Evolutionary conservation across 1,140 invertebrate species (phyloP), one percentile per base, ranked within the genome.

Genomic region (Drosophila rufa): DNA sequence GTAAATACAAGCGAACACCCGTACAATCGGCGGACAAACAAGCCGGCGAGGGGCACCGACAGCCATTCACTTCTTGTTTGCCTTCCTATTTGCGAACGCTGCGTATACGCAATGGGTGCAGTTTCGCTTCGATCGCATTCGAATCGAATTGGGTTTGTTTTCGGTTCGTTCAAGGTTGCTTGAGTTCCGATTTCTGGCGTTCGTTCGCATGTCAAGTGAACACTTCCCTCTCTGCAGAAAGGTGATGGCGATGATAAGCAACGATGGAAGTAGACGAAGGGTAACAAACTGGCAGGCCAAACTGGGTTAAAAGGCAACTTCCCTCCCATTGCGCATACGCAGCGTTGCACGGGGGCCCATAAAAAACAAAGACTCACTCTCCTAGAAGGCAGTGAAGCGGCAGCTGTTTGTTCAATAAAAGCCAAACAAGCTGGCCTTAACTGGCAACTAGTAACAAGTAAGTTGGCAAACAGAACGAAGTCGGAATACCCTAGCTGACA

Each of bases 341-440:
- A 83, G 50, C 67, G 84, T 89, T 80, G 83, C 79, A 68, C 19
- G 30, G 33, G 55, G 68, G 57, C 57, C 75, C 22, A 25, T 25
- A 65, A 79, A 82, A 86, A 82, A 75, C 48, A 9, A 30, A 60
- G 79, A 56, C 61, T 64, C 61, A 64, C 50, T 36, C 51, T 22
- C 9, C 38, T 38, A 22, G 9, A 68, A 69, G 51, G 55, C 53
- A 70, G 46, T 50, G 33, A 67, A 40, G 51, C 69, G 51, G 69
- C 65, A 61, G 65, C 61, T 86, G 83, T 86, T 86, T 87, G 83
- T 86, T 86, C 84, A 87, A 87, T 87, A 87, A 87, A 89, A 83
- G 47, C 47, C 42, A 57, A 78, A 66, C 70, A 58, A 70, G 46
- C 38, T 48, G 30, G 45, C 46, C 56, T 36, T 38, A 38, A 40